Percentiles rank a stretch among this genome's conserved stretches.
phyloP scores from a whole-genome alignment of 2,888 invertebrate genomes.

The Drosophila buzzatii region DNA sequence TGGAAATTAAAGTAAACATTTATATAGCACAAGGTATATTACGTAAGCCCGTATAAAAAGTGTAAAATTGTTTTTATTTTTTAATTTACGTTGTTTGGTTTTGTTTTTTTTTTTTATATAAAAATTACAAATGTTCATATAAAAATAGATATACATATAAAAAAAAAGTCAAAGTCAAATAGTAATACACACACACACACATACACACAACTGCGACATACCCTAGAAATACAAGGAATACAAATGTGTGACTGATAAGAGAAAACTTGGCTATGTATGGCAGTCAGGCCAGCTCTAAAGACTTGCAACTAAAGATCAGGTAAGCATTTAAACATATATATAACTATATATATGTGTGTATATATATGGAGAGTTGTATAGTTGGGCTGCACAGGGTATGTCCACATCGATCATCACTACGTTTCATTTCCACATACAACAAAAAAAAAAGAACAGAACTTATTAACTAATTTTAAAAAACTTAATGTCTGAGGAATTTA shows the following conservation, averaged over 20 bases:
- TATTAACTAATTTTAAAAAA: conserved; percentile 70
- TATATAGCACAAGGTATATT: conserved; percentile 71
- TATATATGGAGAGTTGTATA: not conserved
- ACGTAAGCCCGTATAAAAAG: conserved; percentile 78
- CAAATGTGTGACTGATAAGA: not conserved
- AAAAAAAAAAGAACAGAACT: conserved; percentile 52
- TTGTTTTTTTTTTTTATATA: conserved; percentile 43
- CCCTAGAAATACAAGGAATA: conserved; percentile 17
- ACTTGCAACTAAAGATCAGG: not conserved
- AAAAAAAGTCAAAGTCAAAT: conserved; percentile 69
- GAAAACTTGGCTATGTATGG: not conserved
- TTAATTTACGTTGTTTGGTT: conserved; percentile 43
- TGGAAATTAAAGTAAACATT: conserved; percentile 68
- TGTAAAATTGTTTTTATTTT: conserved; percentile 63
- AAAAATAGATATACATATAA: conserved; percentile 72
- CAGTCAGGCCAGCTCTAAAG: conserved; percentile 1
- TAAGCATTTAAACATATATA: not conserved
- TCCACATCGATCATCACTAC: conserved; percentile 25
- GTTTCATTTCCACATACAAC: conserved; percentile 37
- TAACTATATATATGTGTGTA: not conserved
- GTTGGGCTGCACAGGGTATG: conserved; percentile 29
- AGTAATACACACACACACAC: conserved; percentile 54
- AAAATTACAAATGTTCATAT: conserved; percentile 78
- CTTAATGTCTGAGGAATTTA: conserved; percentile 57
- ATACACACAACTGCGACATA: conserved; percentile 26